Base-by-base conservation (phyloP, 2,888 invertebrate genomes). In the Latheticus oryzae region DNA sequence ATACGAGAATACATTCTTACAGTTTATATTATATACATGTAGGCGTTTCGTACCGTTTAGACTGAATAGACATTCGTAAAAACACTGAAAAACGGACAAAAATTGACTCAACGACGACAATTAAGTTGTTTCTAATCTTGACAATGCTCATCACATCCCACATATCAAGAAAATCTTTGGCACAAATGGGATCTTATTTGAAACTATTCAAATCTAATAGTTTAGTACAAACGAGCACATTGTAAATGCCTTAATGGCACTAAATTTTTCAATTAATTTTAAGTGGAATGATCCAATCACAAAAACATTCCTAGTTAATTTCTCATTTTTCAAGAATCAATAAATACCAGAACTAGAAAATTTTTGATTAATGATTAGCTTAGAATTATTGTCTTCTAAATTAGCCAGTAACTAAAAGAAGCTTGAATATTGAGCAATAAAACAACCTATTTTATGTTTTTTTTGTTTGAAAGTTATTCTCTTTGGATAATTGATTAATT, bases 141-240 rank as follows among this genome's bases (percentile, higher is more conserved):
- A 50, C 28, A 38, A 15, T 28, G 28, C 28, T 28, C 28, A 9
- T 19, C 26, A 43, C n/a, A 43, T 40, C 38, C 11, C 3, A 43
- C 13, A n/a, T n/a, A n/a, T n/a, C n/a, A n/a, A n/a, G n/a, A 50
- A 50, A 50, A 50, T 50, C 50, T 50, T 50, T 50, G 50, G 50
- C 50, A 50, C 50, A 50, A 50, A 17, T 40, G 17, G 8, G 7
- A 17, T 21, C 37, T 16, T 19, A 43, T 43, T 30, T 21, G 40
- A 40, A 28, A 28, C 21, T 28, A 37, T 12, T 43, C n/a, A n/a
- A n/a, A 47, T 12, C 24, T 28, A 23, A 33, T 5, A 13, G 47
- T 33, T 33, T 21, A 23, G 47, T 37, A 15, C 37, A 28, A 16
- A 28, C 37, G 33, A 16, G n/a, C 30, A 19, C 5, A 23, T 45